Percentiles rank a stretch among this genome's conserved stretches.
These are phyloP conservation scores for Sarcophaga caerulescens DNA, from an alignment of 2,888 invertebrate species.

Conservation along the genomic window DNA sequence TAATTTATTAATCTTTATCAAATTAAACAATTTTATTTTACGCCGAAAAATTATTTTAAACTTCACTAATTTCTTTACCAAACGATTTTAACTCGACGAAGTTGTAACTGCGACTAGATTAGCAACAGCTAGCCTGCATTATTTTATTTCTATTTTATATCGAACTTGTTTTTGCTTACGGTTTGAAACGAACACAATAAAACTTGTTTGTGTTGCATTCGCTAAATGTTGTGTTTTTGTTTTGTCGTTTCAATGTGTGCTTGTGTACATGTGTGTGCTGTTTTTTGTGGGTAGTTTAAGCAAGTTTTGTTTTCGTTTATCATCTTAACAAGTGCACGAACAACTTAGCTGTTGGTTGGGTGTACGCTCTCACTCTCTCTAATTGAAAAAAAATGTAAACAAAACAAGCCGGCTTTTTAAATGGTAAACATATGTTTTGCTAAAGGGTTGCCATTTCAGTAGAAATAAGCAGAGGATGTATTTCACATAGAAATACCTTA, in stretches of 20 bases:
- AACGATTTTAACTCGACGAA: constrained; percentile 67
- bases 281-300: constrained; percentile 1
- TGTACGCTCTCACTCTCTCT: background rate
- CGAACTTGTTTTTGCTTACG: constrained; percentile 55
- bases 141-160: constrained; percentile 69
- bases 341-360: background rate
- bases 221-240: constrained; percentile 22
- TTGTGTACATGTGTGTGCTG: constrained; percentile 43
- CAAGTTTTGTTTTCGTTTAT: constrained; percentile 17
- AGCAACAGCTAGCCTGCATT: constrained; percentile 69
- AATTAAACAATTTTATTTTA: too few relatives aligned
- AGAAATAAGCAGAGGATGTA: background rate
- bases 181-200: constrained; percentile 64
- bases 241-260: constrained; percentile 23
- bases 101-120: constrained; percentile 71
- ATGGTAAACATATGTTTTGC: constrained; percentile 41
- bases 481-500: too few relatives aligned
- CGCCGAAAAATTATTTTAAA: too few relatives aligned
- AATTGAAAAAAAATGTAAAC: constrained; percentile 9
- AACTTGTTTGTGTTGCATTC: constrained; percentile 49
- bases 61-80: too few relatives aligned
- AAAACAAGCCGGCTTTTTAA: constrained; percentile 54
- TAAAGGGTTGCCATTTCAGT: constrained; percentile 20
- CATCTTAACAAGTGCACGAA: too few relatives aligned
- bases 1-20: too few relatives aligned